A percentile compares a stretch with the other conserved stretches of the same genome.
These are phyloP conservation scores for Propithecus perrieri DNA, from an alignment of 2,797 vertebrate genomes.

Conservation along the genomic window DNA sequence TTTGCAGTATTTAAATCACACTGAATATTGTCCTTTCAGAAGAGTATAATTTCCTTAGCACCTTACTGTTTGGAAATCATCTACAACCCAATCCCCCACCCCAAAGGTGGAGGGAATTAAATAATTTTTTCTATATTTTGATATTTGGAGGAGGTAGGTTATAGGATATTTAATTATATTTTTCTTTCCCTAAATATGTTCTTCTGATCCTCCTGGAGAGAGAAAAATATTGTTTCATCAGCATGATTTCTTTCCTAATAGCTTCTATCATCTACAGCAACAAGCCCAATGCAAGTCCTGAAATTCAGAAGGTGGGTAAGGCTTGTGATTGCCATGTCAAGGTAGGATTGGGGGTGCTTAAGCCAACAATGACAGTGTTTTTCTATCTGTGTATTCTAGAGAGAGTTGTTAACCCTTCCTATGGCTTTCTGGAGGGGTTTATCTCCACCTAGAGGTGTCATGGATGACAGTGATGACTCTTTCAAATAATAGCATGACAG, in stretches of 20 bases:
- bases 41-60: not conserved
- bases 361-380: not conserved
- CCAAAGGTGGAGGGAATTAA: not conserved
- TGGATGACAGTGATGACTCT: constrained; percentile 14
- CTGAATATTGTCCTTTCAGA: not conserved
- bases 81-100: not conserved
- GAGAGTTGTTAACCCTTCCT: constrained; percentile 45
- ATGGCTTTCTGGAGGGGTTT: not conserved
- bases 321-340: constrained; percentile 67
- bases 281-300: constrained; percentile 58
- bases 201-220: constrained; percentile 34
- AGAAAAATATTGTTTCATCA: constrained; percentile 49
- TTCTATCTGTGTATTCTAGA: not conserved
- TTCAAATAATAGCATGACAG: constrained; percentile 42
- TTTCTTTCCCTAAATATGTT: constrained; percentile 45
- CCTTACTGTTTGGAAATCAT: not conserved
- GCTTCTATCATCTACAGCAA: constrained; percentile 55
- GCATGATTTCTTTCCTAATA: constrained; percentile 53
- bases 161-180: constrained; percentile 17
- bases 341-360: constrained; percentile 59
- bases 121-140: not conserved
- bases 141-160: not conserved
- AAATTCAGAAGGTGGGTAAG: constrained; percentile 64
- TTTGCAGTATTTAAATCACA: constrained; percentile 20
- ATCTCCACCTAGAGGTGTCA: not conserved